Evolutionary conservation across 2,888 invertebrate genomes (phyloP), one percentile per base, ranked within the genome.

Genomic region (Galerucella calmariensis): DNA sequence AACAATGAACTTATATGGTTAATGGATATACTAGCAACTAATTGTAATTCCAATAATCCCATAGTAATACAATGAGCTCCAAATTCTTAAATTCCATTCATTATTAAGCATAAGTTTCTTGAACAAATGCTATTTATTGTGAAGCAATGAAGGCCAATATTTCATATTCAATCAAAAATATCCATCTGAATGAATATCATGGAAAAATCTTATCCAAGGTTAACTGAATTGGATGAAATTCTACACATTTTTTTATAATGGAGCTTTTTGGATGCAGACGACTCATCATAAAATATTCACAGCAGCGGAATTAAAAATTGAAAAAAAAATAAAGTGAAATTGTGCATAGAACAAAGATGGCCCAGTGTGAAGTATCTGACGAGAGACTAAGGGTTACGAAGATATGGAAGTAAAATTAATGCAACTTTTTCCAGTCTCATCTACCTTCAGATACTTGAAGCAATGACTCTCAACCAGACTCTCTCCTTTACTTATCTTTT

Each of bases 401-500:
- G 63, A 63, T 63, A n/a, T 27, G 58, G 46, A 71, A 71, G 58
- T 59, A 59, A 71, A 71, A 71, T 71, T 71, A 66, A 71, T 71
- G 71, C 71, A 66, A 71, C 65, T 46, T 71, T 71, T 66, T 58
- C 66, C 16, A 66, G 46, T 58, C 65, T 58, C 66, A 24, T 59
- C 65, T 66, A 66, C 58, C 71, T 71, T n/a, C 58, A 71, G 58
- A 71, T 51, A 71, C 71, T 71, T 71, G 11, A 71, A 71, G 66
- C 66, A 66, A 41, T 58, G 66, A 51, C 71, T 71, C 71, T 71
- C 48, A 66, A 66, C 71, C 75, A 73, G 69, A 72, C 53, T 16
- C 66, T 72, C 75, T 62, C 61, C 73, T 58, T 67, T 69, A 74
- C 69, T 75, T n/a, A n/a, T n/a, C n/a, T 75, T 73, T 75, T 75